Conservation (phyloP, 2,113 vertebrate genomes). For the Haemorhous mexicanus region DNA sequence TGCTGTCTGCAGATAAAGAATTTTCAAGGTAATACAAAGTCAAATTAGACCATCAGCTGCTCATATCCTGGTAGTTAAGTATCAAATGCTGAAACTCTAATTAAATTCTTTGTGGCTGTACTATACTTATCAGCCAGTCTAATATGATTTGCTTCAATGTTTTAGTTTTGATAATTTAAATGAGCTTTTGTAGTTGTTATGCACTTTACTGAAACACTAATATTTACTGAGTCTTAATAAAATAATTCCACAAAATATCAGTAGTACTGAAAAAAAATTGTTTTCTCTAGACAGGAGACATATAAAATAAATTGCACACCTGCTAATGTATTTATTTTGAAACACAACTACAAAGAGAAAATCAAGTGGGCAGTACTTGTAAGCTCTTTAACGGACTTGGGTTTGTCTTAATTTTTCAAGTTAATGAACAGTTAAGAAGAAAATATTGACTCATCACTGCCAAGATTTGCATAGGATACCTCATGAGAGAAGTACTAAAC, state of each 20-base stretch:
- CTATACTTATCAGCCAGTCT: neutral
- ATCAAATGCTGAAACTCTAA: constrained; percentile 2
- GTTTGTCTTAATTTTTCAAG: neutral
- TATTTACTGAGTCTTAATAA: neutral
- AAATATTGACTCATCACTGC: neutral
- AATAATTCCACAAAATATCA: neutral
- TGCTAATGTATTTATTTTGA: neutral
- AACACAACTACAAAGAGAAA: neutral
- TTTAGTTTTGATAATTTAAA: neutral
- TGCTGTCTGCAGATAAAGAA: neutral
- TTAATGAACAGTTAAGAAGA: neutral
- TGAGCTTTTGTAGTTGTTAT: neutral
- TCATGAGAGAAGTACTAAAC: neutral
- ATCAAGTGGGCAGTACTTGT: neutral
- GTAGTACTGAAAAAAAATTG: neutral
- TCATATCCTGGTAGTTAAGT: neutral
- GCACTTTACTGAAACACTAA: neutral
- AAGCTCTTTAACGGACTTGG: neutral
- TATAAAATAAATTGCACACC: neutral
- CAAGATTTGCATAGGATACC: neutral
- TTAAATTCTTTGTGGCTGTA: neutral
- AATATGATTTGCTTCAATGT: constrained; percentile 12
- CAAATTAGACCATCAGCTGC: neutral
- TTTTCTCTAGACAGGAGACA: neutral
- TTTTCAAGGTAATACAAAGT: constrained; percentile 1